A percentile compares a stretch with the other conserved stretches of the same genome.
Evolutionary conservation across 2,888 invertebrate genomes (phyloP).

Genomic region (Lumbricus terrestris): DNA sequence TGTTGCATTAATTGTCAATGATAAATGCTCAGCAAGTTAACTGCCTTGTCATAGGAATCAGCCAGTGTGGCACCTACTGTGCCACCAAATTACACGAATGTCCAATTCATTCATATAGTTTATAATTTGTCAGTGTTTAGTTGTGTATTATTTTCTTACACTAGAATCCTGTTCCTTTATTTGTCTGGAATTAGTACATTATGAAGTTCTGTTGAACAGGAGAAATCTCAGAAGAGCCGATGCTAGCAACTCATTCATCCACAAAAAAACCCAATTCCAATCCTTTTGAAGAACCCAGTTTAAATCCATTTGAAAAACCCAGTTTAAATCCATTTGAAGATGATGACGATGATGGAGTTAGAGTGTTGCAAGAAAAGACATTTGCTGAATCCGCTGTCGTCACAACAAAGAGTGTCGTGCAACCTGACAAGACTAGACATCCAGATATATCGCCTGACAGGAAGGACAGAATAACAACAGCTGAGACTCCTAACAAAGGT

Average conservation of each 20-base stretch:
- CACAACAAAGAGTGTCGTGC: neutral
- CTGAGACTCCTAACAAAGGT: neutral
- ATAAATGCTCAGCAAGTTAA: neutral
- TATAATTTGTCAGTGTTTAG: neutral
- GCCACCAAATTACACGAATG: no score
- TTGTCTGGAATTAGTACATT: neutral
- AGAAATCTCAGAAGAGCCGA: neutral
- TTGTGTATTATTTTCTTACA: neutral
- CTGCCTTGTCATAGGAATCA: neutral
- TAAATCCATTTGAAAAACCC: slow-evolving; percentile 22
- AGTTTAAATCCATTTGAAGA: slow-evolving; percentile 18
- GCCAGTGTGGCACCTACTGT: neutral
- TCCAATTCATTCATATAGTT: neutral
- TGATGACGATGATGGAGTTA: slow-evolving; percentile 6
- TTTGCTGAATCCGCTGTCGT: neutral
- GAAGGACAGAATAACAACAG: neutral
- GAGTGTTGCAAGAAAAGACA: neutral
- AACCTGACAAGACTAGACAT: neutral
- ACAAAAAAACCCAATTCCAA: neutral
- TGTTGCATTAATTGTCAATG: no score
- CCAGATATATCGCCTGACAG: neutral
- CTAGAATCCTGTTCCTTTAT: neutral
- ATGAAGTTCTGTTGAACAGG: neutral
- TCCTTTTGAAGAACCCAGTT: neutral
- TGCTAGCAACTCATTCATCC: neutral